These are phyloP conservation scores for Formica selysi DNA, from an alignment of 1,140 invertebrate species.

Conservation along the genomic window DNA sequence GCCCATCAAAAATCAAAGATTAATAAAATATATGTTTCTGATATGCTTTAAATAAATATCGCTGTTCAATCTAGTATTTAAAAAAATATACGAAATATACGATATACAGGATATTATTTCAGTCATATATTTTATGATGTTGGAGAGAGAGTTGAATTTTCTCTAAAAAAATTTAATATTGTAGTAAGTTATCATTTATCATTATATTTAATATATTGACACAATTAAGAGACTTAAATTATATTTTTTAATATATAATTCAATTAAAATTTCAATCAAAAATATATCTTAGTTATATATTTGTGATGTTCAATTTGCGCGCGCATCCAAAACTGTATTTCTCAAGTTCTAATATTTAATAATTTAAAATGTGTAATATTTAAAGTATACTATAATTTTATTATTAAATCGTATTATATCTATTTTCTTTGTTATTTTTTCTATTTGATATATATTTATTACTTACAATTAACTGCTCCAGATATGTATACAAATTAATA, in stretches of 20 bases:
- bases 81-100: neutral
- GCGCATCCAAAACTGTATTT: neutral
- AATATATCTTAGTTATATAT: neutral
- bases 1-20: conserved; percentile 28
- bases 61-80: neutral
- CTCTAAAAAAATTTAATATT: neutral
- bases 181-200: neutral
- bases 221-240: neutral
- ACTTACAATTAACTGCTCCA: neutral
- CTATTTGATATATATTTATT: neutral
- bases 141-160: neutral
- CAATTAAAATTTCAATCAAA: neutral
- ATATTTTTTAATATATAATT: neutral
- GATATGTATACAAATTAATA: conserved; percentile 1
- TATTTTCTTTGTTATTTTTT: neutral
- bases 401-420: neutral
- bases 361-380: conserved; percentile 1
- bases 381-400: neutral
- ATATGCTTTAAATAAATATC: conserved; percentile 17
- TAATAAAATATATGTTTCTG: neutral
- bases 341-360: conserved; percentile 5
- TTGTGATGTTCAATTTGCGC: neutral
- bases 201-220: neutral
- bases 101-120: neutral
- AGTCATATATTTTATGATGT: neutral